Base-by-base conservation (phyloP, 1,140 invertebrate genomes). In the Zaprionus vittiger region DNA sequence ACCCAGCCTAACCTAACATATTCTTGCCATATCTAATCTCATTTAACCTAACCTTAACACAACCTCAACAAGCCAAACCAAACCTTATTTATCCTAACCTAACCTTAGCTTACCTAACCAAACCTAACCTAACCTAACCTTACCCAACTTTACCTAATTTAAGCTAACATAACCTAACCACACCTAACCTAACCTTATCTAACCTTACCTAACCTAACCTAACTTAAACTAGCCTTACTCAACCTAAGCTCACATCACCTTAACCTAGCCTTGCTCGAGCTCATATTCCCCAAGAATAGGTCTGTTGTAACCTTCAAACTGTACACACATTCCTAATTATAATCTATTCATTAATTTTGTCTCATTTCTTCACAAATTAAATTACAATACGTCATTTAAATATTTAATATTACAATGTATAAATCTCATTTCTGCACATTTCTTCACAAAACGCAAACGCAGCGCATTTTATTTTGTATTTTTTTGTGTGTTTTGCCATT, bases 381-480 rank as follows among this genome's bases (percentile, higher is more conserved):
- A 38, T 38, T 38, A 0, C 37, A 38, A 38, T 5, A 38, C 37
- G 12, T 38, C 0, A 14, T 38, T 37, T 14, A 38, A 38, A 15
- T 15, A 38, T 38, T 15, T 14, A 38, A 15, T 5, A 38, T 2
- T 1, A 1, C 1, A 1, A 1, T 1, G 5, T 38, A 5, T 38
- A 14, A 15, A 38, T 38, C 37, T 6, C 6, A 44, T 44, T 44
- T 2, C n/a, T 6, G 6, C n/a, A 6, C 17, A n/a, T n/a, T n/a
- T n/a, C n/a, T n/a, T n/a, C 37, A 71, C 9, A 37, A 54, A 59
- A 76, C 54, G 56, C 55, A 77, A 63, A 52, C 59, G 59, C 41
- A 26, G 65, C 57, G 57, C 24, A 54, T 22, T 65, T 31, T 20
- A 69, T 24, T 49, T 52, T 20, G n/a, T 31, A 28, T 56, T 71